Evolutionary conservation across 1,140 invertebrate species (phyloP).

Genomic region (Brevipalpus yothersi): DNA sequence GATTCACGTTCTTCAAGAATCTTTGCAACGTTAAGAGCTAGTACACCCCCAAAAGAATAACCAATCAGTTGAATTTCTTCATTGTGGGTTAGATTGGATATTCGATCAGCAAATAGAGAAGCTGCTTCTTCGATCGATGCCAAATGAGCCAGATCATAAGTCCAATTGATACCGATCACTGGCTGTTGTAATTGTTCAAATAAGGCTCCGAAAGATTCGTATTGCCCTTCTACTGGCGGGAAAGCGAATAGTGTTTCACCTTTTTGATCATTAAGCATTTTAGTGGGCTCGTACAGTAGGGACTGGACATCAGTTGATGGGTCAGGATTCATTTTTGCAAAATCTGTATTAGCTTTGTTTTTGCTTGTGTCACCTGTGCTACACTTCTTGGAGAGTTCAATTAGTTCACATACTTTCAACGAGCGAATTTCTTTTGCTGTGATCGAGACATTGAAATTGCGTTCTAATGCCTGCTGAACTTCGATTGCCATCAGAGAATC

Average conservation of each 20-base stretch:
- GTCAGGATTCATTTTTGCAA: too few relatives aligned
- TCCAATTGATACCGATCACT: constrained; percentile 1
- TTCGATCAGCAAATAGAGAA: neutral
- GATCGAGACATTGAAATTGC: constrained; percentile 8
- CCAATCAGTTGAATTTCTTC: constrained; percentile 51
- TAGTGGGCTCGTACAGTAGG: neutral
- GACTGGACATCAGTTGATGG: neutral
- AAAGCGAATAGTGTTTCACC: neutral
- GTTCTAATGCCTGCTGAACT: constrained; percentile 34
- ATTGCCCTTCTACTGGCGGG: constrained; percentile 8
- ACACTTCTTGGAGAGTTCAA: constrained; percentile 1
- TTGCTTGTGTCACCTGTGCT: neutral
- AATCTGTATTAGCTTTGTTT: too few relatives aligned
- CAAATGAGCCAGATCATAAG: neutral
- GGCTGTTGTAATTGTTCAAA: constrained; percentile 25
- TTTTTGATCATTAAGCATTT: neutral
- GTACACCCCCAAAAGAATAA: constrained; percentile 75
- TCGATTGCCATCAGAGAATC: constrained; percentile 93
- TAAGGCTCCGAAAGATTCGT: constrained; percentile 31
- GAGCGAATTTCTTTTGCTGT: constrained; percentile 6
- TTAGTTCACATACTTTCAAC: constrained; percentile 1
- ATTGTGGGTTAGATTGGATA: too few relatives aligned
- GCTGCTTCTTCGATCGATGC: neutral
- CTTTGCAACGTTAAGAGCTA: constrained; percentile 73
- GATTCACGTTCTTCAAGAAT: constrained; percentile 40